Percentiles rank a stretch among this genome's conserved stretches.
phyloP scores from a whole-genome alignment of 1,140 invertebrate genomes.

The Asbolus verrucosus region DNA sequence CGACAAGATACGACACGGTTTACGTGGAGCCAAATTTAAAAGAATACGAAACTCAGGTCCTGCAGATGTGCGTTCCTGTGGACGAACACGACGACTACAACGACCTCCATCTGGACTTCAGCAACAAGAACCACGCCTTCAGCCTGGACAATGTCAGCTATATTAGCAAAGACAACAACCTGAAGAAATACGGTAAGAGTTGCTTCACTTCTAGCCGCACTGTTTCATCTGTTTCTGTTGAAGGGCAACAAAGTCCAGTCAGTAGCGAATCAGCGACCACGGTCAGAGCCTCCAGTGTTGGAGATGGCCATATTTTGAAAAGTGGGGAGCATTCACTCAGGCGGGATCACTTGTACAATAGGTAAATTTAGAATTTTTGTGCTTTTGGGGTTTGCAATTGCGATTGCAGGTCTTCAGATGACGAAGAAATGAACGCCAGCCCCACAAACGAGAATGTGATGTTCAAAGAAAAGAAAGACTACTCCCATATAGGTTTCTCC shows the following conservation, averaged over 20 bases:
- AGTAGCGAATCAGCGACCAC: constrained; percentile 85
- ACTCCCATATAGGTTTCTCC: constrained; percentile 71
- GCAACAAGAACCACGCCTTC: constrained; percentile 87
- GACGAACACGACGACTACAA: constrained; percentile 82
- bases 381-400: constrained; percentile 16
- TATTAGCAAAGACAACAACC: constrained; percentile 81
- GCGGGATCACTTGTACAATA: constrained; percentile 63
- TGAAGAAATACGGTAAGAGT: constrained; percentile 61
- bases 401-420: constrained; percentile 72
- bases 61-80: constrained; percentile 88
- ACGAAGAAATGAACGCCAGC: constrained; percentile 75
- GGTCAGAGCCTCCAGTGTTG: constrained; percentile 80
- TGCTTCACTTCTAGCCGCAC: too few species aligned
- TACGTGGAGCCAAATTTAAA: constrained; percentile 83
- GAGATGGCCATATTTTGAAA: constrained; percentile 62
- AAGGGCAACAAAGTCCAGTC: constrained; percentile 82
- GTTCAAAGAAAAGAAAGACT: constrained; percentile 85
- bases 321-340: constrained; percentile 67
- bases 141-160: constrained; percentile 88
- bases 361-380: not conserved
- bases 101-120: constrained; percentile 87
- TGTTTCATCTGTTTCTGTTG: constrained; percentile 48
- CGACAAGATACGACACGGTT: constrained; percentile 80
- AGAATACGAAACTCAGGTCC: constrained; percentile 88
- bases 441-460: constrained; percentile 87